Conservation (phyloP, 2,888 invertebrate genomes). For the Beris morrisii region DNA sequence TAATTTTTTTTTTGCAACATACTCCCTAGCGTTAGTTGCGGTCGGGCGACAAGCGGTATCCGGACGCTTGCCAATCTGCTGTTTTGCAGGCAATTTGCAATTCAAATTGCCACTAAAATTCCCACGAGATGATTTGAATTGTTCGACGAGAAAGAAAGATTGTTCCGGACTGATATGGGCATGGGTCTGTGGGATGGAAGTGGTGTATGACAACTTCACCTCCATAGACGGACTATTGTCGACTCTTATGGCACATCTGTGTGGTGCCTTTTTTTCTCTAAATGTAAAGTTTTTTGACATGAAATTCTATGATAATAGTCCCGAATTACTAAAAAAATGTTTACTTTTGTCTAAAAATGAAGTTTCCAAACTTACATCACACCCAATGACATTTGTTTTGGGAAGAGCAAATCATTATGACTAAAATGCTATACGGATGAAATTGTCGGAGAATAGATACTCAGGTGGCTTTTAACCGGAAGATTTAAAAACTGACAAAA, state of each 20-base stretch:
- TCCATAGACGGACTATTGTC: constrained; percentile 26
- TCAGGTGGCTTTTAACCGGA: no score
- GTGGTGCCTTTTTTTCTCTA: background rate
- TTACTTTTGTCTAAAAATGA: no score
- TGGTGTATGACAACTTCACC: constrained; percentile 32
- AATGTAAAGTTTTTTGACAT: constrained; percentile 25
- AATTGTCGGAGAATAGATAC: no score
- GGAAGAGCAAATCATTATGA: no score
- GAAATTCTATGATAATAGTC: constrained; percentile 8
- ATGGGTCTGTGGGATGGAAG: constrained; percentile 29
- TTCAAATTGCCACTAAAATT: constrained; percentile 37
- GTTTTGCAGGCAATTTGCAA: constrained; percentile 34
- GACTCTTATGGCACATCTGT: constrained; percentile 20
- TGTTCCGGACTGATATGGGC: constrained; percentile 29
- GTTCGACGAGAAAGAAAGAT: constrained; percentile 35
- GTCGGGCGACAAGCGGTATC: no score
- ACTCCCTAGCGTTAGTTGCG: no score
- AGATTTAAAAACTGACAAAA: no score
- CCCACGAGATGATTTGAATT: constrained; percentile 39
- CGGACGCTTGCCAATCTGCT: constrained; percentile 16
- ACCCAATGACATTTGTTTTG: no score
- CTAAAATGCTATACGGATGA: no score
- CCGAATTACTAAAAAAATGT: no score
- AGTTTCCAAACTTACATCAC: no score
- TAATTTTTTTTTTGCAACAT: no score